Conservation (phyloP, 2,113 vertebrate genomes). For the Mustela lutreola region DNA sequence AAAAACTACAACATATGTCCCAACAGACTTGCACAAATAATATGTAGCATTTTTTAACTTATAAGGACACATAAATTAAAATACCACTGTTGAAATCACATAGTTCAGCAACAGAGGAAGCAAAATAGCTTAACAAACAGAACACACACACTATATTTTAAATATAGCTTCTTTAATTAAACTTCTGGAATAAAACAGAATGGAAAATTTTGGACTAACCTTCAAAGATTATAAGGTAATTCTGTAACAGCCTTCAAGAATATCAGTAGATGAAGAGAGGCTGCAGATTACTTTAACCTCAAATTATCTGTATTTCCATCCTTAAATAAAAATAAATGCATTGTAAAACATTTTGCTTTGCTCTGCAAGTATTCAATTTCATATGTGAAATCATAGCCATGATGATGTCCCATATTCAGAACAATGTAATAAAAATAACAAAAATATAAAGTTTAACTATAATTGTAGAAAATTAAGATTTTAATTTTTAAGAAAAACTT, state of each 20-base stretch:
- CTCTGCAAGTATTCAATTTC: neutral
- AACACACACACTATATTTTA: neutral
- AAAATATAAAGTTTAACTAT: neutral
- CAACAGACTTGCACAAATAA: neutral
- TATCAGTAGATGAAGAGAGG: neutral
- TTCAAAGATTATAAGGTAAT: neutral
- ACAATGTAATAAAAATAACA: neutral
- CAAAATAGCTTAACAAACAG: neutral
- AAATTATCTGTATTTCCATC: neutral
- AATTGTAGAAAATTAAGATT: neutral
- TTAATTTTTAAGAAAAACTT: neutral
- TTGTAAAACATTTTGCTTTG: neutral
- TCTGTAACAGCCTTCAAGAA: constrained; percentile 5
- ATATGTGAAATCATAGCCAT: neutral
- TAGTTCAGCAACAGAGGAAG: neutral
- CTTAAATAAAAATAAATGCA: constrained; percentile 18
- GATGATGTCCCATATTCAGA: neutral
- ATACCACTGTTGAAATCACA: neutral
- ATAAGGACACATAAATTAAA: neutral
- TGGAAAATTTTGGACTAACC: neutral
- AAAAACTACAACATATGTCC: neutral
- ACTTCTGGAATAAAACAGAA: neutral
- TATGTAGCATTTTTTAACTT: neutral
- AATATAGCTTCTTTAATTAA: neutral
- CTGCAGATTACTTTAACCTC: neutral